phyloP scores from a whole-genome alignment of 2,888 invertebrate genomes.

The Oligia strigilis region DNA sequence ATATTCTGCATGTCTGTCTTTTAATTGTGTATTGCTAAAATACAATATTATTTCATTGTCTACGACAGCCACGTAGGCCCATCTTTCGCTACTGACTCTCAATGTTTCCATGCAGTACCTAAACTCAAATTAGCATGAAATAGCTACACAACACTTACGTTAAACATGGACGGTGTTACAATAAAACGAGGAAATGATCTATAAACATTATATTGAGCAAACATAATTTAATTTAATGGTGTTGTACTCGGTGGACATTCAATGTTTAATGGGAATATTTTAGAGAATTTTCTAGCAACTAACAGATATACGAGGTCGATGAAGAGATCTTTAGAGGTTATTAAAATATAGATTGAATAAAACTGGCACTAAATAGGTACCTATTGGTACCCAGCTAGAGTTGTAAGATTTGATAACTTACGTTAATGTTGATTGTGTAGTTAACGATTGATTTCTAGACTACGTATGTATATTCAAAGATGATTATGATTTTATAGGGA shows the following conservation, averaged over 20 bases:
- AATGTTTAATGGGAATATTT: constrained; percentile 24
- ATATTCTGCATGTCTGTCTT: not conserved
- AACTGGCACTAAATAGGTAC: not conserved
- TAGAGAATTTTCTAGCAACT: constrained; percentile 40
- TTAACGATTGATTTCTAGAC: not conserved
- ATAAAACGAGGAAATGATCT: constrained; percentile 52
- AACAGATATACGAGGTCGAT: constrained; percentile 4
- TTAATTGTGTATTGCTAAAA: not conserved
- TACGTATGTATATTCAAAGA: not conserved
- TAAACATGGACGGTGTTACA: constrained; percentile 15
- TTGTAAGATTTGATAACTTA: not conserved
- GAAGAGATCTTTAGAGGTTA: not conserved
- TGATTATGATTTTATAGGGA: not conserved
- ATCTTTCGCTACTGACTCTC: not conserved
- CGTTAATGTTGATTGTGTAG: not conserved
- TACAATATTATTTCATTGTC: not conserved
- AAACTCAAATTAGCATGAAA: constrained; percentile 42
- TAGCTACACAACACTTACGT: constrained; percentile 27
- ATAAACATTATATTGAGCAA: constrained; percentile 71
- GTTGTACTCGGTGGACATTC: constrained; percentile 33
- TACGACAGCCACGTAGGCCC: not conserved
- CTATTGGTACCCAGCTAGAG: not conserved
- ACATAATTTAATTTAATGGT: constrained; percentile 54
- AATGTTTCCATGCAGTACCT: not conserved
- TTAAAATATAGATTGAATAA: not conserved